Percentiles rank a stretch among this genome's conserved stretches.
phyloP scores from a whole-genome alignment of 1,140 invertebrate genomes.

The Gonatopus flavifemur region DNA sequence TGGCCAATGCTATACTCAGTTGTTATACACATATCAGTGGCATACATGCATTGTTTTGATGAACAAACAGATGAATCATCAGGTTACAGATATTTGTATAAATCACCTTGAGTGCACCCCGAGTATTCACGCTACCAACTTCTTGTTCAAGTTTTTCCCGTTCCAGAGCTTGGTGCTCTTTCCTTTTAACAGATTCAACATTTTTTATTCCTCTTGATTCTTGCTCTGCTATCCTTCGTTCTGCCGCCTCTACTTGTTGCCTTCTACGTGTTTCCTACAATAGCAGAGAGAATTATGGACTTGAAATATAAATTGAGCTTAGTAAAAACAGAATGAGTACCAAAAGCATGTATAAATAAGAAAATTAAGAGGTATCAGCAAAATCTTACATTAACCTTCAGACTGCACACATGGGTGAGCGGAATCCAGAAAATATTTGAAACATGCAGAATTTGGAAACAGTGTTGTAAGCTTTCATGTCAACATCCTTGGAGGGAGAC shows the following conservation, averaged over 20 bases:
- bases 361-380: background rate
- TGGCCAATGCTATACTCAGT: too few species aligned
- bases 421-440: background rate
- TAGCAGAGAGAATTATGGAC: too few species aligned
- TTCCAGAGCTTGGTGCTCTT: conserved; percentile 53
- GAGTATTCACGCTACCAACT: conserved; percentile 23
- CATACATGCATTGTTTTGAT: too few species aligned
- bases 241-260: conserved; percentile 60
- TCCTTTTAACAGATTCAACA: conserved; percentile 54
- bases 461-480: too few species aligned
- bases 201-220: conserved; percentile 60
- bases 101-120: conserved; percentile 36
- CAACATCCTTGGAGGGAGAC: too few species aligned
- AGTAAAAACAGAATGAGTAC: background rate
- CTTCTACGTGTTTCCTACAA: conserved; percentile 57
- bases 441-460: background rate
- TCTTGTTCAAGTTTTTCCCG: conserved; percentile 43
- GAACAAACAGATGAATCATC: too few species aligned
- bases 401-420: too few species aligned
- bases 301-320: too few species aligned
- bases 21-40: too few species aligned
- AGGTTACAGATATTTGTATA: too few species aligned
- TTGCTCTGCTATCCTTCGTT: conserved; percentile 54
- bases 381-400: too few species aligned
- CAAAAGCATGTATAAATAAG: background rate